Percentiles rank a stretch among this genome's conserved stretches.
These are phyloP conservation scores for Lates japonicus DNA, from an alignment of 2,797 vertebrate species.

Conservation along the genomic window DNA sequence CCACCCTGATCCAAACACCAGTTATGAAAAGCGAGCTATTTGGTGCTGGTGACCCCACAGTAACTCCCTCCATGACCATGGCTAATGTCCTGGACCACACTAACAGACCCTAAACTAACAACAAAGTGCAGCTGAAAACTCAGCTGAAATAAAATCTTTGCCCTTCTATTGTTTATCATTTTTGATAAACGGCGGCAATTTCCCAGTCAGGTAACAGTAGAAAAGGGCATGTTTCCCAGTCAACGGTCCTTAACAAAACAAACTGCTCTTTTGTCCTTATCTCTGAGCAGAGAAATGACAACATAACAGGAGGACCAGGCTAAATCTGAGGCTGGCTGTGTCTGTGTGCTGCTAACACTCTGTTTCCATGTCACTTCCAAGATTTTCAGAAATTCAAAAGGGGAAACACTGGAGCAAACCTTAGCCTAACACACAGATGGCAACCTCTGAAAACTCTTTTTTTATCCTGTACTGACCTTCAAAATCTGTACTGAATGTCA, in stretches of 20 bases:
- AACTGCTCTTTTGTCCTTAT: constrained; percentile 55
- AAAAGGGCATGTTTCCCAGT: constrained; percentile 39
- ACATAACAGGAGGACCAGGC: not conserved
- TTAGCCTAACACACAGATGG: not conserved
- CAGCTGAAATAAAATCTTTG: not conserved
- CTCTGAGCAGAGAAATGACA: constrained; percentile 41
- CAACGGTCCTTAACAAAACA: constrained; percentile 38
- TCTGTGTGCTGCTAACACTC: constrained; percentile 7
- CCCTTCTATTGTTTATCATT: not conserved
- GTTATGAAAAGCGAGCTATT: not conserved
- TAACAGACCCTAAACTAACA: not conserved
- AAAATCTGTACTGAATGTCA: not conserved
- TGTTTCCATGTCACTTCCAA: constrained; percentile 18
- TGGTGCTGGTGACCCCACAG: not conserved
- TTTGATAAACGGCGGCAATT: constrained; percentile 9
- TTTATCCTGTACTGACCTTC: not conserved
- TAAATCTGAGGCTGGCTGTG: constrained; percentile 23
- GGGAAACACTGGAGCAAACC: not conserved
- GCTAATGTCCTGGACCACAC: not conserved
- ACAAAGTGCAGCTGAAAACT: not conserved
- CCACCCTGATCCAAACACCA: not conserved
- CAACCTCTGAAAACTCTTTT: not conserved
- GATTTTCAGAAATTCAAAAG: constrained; percentile 25
- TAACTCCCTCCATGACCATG: not conserved
- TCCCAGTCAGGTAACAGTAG: constrained; percentile 17